phyloP scores from a whole-genome alignment of 2,113 vertebrate genomes.

The Argyrosomus japonicus region DNA sequence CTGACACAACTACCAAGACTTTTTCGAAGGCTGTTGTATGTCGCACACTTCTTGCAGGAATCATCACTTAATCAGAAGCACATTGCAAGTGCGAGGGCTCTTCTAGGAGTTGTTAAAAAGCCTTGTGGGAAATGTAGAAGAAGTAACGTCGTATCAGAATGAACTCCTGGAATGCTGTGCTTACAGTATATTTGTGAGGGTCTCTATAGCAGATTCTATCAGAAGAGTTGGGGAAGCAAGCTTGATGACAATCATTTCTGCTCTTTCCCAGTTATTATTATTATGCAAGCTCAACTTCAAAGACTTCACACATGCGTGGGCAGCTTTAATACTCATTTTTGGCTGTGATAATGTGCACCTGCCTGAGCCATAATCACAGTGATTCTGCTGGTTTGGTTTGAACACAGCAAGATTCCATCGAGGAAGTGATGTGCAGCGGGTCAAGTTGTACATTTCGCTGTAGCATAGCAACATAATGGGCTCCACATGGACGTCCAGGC shows the following conservation, averaged over 20 bases:
- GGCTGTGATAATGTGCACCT: conserved; percentile 2
- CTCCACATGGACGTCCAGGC: conserved; percentile 8
- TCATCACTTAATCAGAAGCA: not conserved
- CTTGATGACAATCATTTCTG: not conserved
- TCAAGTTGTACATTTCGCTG: not conserved
- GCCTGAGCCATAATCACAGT: conserved; percentile 9
- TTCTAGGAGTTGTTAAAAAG: not conserved
- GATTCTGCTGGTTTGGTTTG: not conserved
- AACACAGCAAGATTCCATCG: conserved; percentile 1
- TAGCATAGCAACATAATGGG: conserved; percentile 27
- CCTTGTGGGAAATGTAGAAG: not conserved
- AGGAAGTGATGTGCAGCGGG: conserved; percentile 4
- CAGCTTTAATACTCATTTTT: not conserved
- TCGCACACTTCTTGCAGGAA: not conserved
- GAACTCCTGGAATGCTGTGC: not conserved
- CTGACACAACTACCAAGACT: not conserved
- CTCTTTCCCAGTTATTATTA: not conserved
- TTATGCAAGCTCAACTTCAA: not conserved
- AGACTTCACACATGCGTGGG: too few species aligned
- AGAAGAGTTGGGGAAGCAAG: too few species aligned
- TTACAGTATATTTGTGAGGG: not conserved
- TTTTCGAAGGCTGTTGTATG: not conserved
- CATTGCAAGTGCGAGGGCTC: not conserved
- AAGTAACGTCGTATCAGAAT: not conserved
- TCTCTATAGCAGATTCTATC: not conserved